These are phyloP conservation scores for Anastrepha ludens DNA, from an alignment of 1,140 invertebrate genomes.

Conservation along the genomic window DNA sequence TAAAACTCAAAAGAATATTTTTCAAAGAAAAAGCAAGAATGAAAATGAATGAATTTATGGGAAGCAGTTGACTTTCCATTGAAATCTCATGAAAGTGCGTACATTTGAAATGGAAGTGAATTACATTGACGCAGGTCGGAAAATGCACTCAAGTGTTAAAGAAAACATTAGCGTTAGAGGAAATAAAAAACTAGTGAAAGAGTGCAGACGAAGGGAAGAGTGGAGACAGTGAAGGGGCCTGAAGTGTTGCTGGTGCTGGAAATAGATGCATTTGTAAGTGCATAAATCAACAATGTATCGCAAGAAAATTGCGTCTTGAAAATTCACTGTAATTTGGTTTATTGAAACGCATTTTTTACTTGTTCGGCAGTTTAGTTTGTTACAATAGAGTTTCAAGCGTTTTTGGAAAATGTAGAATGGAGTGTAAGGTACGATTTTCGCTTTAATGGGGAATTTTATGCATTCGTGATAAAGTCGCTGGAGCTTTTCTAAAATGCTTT, in stretches of 20 bases:
- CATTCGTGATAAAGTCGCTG: no score
- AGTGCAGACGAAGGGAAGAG: neutral
- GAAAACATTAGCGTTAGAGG: conserved; percentile 6
- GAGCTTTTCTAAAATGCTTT: no score
- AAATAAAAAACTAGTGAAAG: neutral
- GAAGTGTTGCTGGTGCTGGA: neutral
- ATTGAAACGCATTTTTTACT: neutral
- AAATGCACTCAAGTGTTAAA: conserved; percentile 49
- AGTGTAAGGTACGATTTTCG: neutral
- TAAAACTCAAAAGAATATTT: neutral
- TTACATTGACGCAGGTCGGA: conserved; percentile 48
- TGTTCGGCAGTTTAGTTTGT: neutral
- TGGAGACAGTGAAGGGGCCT: neutral
- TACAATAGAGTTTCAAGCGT: neutral
- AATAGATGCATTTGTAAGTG: conserved; percentile 21
- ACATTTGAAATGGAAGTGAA: conserved; percentile 29
- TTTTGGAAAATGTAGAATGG: neutral
- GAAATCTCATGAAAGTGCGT: conserved; percentile 47
- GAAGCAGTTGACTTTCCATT: conserved; percentile 41
- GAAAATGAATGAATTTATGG: conserved; percentile 26
- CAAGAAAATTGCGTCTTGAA: conserved; percentile 14
- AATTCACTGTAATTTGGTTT: neutral
- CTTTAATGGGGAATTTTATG: no score
- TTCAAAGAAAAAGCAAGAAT: neutral
- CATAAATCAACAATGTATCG: conserved; percentile 6